These are phyloP conservation scores for Pollenia labialis DNA, from an alignment of 2,888 invertebrate species.

Conservation along the genomic window DNA sequence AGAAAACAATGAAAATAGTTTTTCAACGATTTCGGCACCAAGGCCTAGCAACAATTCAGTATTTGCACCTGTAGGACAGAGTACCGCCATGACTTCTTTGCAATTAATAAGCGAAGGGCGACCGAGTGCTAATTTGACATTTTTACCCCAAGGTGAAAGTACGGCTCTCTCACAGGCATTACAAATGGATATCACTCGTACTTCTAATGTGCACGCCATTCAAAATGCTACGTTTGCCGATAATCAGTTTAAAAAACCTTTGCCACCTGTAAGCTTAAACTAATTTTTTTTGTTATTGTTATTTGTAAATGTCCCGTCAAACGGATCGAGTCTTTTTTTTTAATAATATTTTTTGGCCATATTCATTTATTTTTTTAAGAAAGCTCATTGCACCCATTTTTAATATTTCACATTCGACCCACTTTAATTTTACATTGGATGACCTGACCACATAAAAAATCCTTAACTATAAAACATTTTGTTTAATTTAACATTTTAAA, in stretches of 20 bases:
- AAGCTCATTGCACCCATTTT: slow-evolving; percentile 1
- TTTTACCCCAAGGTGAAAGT: slow-evolving; percentile 74
- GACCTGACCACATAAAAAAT: slow-evolving; percentile 9
- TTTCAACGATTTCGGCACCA: background rate
- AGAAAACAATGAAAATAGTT: slow-evolving; percentile 40
- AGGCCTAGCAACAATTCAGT: slow-evolving; percentile 27
- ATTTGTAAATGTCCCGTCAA: slow-evolving; percentile 35
- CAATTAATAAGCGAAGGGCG: slow-evolving; percentile 23
- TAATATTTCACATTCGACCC: slow-evolving; percentile 5
- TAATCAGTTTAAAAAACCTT: slow-evolving; percentile 75
- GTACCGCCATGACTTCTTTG: slow-evolving; percentile 1
- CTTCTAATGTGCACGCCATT: background rate
- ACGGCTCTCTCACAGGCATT: slow-evolving; percentile 70
- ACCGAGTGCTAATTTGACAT: slow-evolving; percentile 72
- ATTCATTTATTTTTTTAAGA: background rate
- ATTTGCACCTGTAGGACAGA: slow-evolving; percentile 35
- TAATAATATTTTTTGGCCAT: slow-evolving; percentile 34
- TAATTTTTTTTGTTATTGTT: slow-evolving; percentile 51
- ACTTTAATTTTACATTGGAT: background rate
- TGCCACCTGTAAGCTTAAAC: slow-evolving; percentile 72
- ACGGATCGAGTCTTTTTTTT: slow-evolving; percentile 14
- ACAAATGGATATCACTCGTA: slow-evolving; percentile 61
- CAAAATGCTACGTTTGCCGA: slow-evolving; percentile 2
- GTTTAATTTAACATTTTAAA: slow-evolving; percentile 63
- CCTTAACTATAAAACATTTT: background rate